A percentile compares a stretch with the other conserved stretches of the same genome.
Conservation (phyloP, 1,140 invertebrate genomes). For the Phocides pigmalion region DNA sequence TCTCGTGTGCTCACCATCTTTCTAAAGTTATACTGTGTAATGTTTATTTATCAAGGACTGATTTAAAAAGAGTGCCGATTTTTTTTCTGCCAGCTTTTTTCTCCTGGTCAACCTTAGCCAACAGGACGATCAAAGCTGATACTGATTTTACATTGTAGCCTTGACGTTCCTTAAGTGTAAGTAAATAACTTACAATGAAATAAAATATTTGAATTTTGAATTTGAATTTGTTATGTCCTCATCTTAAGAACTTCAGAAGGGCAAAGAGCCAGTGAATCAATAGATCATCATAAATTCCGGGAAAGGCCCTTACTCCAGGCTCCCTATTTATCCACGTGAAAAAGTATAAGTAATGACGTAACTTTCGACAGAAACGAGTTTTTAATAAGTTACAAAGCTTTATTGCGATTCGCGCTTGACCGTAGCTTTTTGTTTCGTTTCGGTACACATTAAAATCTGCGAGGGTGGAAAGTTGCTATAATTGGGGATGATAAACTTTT, state of each 20-base stretch:
- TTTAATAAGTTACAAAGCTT: slow-evolving; percentile 47
- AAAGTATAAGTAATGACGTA: slow-evolving; percentile 55
- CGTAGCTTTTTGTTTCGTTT: slow-evolving; percentile 20
- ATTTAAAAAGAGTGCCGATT: too few relatives aligned
- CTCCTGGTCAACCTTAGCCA: too few relatives aligned
- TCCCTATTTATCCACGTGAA: slow-evolving; percentile 54
- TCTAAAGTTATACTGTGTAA: too few relatives aligned
- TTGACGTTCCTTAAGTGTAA: too few relatives aligned
- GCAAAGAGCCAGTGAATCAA: slow-evolving; percentile 46
- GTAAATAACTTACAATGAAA: too few relatives aligned
- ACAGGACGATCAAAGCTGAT: too few relatives aligned
- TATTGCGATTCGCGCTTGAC: slow-evolving; percentile 31
- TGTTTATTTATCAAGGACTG: too few relatives aligned
- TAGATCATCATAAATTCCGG: slow-evolving; percentile 63
- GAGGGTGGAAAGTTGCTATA: slow-evolving; percentile 14
- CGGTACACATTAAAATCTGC: slow-evolving; percentile 3
- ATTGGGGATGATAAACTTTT: slow-evolving; percentile 9
- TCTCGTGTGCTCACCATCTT: too few relatives aligned
- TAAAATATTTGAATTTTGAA: too few relatives aligned
- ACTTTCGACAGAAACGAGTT: slow-evolving; percentile 50
- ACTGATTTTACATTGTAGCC: too few relatives aligned
- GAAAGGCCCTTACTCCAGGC: slow-evolving; percentile 30
- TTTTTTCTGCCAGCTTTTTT: too few relatives aligned
- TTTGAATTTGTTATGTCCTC: too few relatives aligned
- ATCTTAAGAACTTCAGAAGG: slow-evolving; percentile 30